phyloP scores from a whole-genome alignment of 1,140 invertebrate genomes.

The Cataglyphis hispanica region DNA sequence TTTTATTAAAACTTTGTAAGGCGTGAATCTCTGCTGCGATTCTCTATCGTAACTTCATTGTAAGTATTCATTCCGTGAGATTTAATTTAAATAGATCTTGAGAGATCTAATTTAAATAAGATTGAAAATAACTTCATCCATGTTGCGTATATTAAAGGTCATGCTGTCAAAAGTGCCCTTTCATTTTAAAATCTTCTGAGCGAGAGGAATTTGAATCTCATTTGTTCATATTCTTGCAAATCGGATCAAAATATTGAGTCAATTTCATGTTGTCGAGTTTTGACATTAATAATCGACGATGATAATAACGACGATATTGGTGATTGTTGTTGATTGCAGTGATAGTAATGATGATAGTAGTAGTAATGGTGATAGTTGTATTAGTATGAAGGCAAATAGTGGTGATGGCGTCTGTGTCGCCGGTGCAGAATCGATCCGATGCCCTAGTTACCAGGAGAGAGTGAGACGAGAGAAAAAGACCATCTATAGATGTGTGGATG shows the following conservation, averaged over 20 bases:
- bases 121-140: background rate
- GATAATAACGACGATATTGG: background rate
- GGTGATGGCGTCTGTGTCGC: conserved; percentile 64
- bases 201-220: background rate
- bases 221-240: conserved; percentile 3
- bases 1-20: background rate
- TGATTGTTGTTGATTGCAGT: background rate
- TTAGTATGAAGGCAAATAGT: conserved; percentile 28
- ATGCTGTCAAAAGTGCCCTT: background rate
- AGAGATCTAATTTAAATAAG: background rate
- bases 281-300: background rate
- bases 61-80: background rate
- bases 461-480: conserved; percentile 68
- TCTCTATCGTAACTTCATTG: background rate
- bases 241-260: background rate
- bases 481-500: conserved; percentile 13
- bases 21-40: background rate
- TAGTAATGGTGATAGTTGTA: conserved; percentile 14
- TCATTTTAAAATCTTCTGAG: conserved; percentile 11
- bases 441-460: conserved; percentile 81
- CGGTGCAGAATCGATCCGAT: conserved; percentile 82
- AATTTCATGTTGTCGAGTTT: background rate
- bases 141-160: background rate
- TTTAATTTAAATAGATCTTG: background rate
- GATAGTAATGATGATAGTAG: background rate